Percentiles rank a stretch among this genome's conserved stretches.
Evolutionary conservation across 2,797 vertebrate species (phyloP).

Genomic region (Lutra lutra): DNA sequence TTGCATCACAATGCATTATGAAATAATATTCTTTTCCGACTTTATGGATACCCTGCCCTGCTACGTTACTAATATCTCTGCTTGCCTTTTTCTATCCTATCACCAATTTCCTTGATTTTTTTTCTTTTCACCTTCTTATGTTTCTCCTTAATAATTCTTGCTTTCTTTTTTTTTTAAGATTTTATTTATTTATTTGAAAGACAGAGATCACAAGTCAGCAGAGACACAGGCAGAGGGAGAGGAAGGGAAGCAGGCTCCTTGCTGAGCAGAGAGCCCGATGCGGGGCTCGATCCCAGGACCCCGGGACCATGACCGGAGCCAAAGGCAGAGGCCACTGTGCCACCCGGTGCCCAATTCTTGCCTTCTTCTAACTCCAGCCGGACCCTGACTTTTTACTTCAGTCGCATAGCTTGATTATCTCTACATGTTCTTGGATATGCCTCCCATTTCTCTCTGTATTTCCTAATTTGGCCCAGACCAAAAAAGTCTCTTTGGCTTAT

Average conservation of each 20-base stretch:
- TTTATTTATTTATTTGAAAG: too few species aligned
- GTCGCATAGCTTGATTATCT: neutral
- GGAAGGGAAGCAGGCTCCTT: too few species aligned
- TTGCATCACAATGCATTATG: neutral
- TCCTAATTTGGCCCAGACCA: neutral
- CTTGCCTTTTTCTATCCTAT: neutral
- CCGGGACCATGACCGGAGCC: too few species aligned
- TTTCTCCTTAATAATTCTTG: neutral
- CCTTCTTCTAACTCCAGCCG: conserved; percentile 11
- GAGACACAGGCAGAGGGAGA: too few species aligned
- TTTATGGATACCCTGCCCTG: neutral
- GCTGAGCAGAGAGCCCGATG: too few species aligned
- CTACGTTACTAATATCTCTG: neutral
- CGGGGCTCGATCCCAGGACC: too few species aligned
- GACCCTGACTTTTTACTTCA: neutral
- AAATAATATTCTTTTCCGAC: neutral
- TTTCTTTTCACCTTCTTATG: neutral
- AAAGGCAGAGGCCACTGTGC: too few species aligned
- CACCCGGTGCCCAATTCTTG: neutral
- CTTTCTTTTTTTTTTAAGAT: neutral
- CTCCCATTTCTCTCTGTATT: neutral
- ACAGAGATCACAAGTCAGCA: too few species aligned
- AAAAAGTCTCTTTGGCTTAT: neutral
- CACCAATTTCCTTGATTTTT: neutral
- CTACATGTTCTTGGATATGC: neutral